phyloP scores from a whole-genome alignment of 2,888 invertebrate genomes.

The Cenopis cana region DNA sequence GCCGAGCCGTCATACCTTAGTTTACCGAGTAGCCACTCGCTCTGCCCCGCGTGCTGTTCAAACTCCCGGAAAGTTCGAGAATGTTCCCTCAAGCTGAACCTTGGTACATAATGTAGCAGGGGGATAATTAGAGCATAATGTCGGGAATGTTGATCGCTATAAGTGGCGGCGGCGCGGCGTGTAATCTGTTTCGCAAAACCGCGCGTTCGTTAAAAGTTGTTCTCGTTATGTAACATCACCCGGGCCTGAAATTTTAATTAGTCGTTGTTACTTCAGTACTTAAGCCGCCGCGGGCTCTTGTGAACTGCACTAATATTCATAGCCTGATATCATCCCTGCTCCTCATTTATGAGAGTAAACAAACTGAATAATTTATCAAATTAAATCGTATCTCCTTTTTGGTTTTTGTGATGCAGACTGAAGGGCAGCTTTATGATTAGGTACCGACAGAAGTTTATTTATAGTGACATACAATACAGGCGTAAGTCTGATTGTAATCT shows the following conservation, averaged over 20 bases:
- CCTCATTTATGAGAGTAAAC: neutral
- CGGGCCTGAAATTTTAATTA: constrained; percentile 34
- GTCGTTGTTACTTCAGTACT: constrained; percentile 33
- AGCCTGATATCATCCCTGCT: neutral
- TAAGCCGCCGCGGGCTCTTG: neutral
- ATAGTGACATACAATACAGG: neutral
- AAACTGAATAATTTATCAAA: constrained; percentile 1
- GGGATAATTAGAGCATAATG: constrained; percentile 34
- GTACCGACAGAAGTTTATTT: neutral
- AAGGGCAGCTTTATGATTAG: neutral
- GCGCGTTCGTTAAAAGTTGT: constrained; percentile 41
- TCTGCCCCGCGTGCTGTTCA: neutral
- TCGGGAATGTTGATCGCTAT: constrained; percentile 24
- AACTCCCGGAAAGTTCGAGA: neutral
- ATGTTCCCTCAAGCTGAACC: constrained; percentile 15
- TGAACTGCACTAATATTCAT: constrained; percentile 17
- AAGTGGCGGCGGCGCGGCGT: constrained; percentile 23
- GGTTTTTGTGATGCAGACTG: neutral
- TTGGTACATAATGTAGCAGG: constrained; percentile 20
- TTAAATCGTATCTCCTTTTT: neutral
- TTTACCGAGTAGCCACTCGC: neutral
- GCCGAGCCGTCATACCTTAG: neutral
- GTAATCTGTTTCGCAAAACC: constrained; percentile 36
- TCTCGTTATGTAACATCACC: constrained; percentile 27
- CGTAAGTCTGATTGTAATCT: neutral